phyloP scores from a whole-genome alignment of 2,113 vertebrate genomes.

The Chionodraco myersi region DNA sequence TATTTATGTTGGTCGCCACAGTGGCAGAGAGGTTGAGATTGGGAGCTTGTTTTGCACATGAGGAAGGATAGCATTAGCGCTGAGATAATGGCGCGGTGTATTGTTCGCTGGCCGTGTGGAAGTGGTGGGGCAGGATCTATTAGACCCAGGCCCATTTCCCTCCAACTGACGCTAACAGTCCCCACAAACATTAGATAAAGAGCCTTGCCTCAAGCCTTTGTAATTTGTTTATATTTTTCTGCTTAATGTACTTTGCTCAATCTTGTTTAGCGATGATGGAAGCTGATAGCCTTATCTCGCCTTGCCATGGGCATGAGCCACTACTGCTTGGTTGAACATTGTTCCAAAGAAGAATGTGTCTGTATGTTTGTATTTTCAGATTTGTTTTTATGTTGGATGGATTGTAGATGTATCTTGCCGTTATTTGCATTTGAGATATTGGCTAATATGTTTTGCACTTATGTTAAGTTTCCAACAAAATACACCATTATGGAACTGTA shows the following conservation, averaged over 20 bases:
- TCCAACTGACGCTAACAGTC: conserved; percentile 77
- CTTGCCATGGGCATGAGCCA: conserved; percentile 82
- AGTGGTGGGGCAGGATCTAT: conserved; percentile 84
- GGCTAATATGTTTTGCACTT: conserved; percentile 26
- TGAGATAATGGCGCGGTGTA: conserved; percentile 80
- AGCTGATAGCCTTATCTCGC: conserved; percentile 87
- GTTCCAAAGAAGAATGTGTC: conserved; percentile 66
- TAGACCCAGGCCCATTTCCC: conserved; percentile 82
- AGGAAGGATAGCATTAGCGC: conserved; percentile 79
- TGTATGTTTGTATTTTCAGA: conserved; percentile 21
- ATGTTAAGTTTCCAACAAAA: conserved; percentile 8
- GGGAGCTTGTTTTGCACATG: conserved; percentile 78
- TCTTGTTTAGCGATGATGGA: conserved; percentile 87
- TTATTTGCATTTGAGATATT: conserved; percentile 66
- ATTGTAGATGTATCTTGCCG: conserved; percentile 41
- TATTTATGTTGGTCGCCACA: conserved; percentile 59
- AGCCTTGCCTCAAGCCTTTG: conserved; percentile 83
- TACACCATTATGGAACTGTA: background rate
- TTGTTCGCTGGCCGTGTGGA: conserved; percentile 82
- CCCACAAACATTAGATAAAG: conserved; percentile 85
- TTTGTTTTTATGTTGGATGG: conserved; percentile 54
- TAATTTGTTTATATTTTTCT: conserved; percentile 89
- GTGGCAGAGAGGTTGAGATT: conserved; percentile 61
- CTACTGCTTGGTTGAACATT: conserved; percentile 76
- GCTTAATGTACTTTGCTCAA: conserved; percentile 87